Evolutionary conservation across 2,113 vertebrate genomes (phyloP).

Genomic region (Serilophus lunatus): DNA sequence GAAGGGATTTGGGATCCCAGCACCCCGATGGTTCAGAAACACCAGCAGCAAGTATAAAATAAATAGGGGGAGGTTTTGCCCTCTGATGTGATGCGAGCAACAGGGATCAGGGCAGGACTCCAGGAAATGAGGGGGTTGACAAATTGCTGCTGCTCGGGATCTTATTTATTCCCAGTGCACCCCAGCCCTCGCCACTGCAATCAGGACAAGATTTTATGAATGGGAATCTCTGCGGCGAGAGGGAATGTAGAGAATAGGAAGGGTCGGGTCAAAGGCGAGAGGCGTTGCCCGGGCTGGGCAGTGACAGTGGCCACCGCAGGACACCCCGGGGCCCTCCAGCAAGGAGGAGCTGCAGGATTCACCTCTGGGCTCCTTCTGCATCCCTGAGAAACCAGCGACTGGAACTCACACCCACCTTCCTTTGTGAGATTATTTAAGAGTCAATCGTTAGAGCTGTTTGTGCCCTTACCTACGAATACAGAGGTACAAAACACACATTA

Average conservation of each 20-base stretch:
- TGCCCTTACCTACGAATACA: neutral
- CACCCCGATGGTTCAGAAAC: constrained; percentile 65
- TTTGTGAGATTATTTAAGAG: neutral
- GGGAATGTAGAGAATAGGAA: constrained; percentile 47
- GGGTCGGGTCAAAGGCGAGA: constrained; percentile 53
- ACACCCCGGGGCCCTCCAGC: neutral
- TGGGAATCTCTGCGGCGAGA: constrained; percentile 40
- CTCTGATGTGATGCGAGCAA: constrained; percentile 53
- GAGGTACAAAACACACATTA: neutral
- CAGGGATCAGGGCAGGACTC: constrained; percentile 66
- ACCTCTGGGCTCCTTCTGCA: neutral
- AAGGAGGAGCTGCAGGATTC: neutral
- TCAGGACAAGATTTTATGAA: constrained; percentile 59
- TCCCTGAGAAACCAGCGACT: neutral
- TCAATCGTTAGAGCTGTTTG: neutral
- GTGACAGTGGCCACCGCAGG: neutral
- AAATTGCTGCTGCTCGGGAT: constrained; percentile 45
- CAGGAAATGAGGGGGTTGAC: constrained; percentile 59
- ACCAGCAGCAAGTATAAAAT: constrained; percentile 41
- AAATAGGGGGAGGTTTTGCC: constrained; percentile 50
- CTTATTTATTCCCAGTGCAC: constrained; percentile 64
- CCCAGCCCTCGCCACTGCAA: constrained; percentile 56
- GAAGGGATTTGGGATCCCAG: neutral
- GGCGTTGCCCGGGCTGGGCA: neutral
- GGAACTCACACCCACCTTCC: neutral